Conservation (phyloP, 1,140 invertebrate genomes). For the Drosophila asahinai region DNA sequence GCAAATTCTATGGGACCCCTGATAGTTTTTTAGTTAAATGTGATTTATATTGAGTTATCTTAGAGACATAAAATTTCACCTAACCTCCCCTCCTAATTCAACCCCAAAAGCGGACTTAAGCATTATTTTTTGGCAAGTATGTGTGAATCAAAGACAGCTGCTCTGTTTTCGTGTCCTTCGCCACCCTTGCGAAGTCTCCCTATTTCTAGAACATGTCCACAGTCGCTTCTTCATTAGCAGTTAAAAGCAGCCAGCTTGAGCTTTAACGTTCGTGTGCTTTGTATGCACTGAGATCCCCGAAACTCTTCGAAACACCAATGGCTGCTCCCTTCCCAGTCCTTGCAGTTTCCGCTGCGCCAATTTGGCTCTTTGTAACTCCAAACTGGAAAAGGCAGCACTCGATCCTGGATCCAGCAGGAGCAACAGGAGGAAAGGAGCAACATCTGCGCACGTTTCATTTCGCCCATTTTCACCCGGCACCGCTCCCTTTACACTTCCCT, state of each 20-base stretch:
- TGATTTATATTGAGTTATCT: background rate
- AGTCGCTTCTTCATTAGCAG: constrained; percentile 71
- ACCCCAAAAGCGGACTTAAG: background rate
- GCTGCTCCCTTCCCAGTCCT: constrained; percentile 7
- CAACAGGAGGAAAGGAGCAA: constrained; percentile 33
- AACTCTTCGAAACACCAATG: background rate
- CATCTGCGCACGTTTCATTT: constrained; percentile 69
- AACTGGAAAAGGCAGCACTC: constrained; percentile 45
- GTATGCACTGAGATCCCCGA: constrained; percentile 9
- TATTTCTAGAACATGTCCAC: constrained; percentile 6
- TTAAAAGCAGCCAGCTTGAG: constrained; percentile 39
- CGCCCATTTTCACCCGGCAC: constrained; percentile 56
- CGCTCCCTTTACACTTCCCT: background rate
- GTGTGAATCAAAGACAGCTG: constrained; percentile 8
- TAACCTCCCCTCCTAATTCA: background rate
- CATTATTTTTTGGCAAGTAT: background rate
- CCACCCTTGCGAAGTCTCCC: background rate
- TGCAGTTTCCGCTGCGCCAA: constrained; percentile 53
- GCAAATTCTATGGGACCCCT: no score
- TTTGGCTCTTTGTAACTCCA: constrained; percentile 68
- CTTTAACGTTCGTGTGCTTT: constrained; percentile 55
- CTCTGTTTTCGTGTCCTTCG: background rate
- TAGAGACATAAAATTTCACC: no score
- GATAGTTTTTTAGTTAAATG: background rate
- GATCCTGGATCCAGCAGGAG: constrained; percentile 19